These are phyloP conservation scores for Spinibarbus caldwelli DNA, from an alignment of 2,797 vertebrate genomes.

Conservation along the genomic window DNA sequence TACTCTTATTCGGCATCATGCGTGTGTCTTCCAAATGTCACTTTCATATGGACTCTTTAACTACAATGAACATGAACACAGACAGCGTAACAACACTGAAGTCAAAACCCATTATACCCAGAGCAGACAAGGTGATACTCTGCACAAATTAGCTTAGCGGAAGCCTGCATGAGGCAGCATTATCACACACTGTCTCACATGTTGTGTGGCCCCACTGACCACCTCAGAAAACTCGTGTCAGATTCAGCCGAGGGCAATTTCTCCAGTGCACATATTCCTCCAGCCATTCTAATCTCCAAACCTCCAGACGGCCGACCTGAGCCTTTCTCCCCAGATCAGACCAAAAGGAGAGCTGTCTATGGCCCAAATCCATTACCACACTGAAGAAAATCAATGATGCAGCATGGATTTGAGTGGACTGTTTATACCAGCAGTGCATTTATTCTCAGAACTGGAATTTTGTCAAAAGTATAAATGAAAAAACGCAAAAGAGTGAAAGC, in stretches of 20 bases:
- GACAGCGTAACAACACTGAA: conserved; percentile 28
- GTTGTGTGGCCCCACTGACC: neutral
- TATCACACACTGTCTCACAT: neutral
- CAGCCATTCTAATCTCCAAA: conserved; percentile 18
- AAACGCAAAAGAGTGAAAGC: neutral
- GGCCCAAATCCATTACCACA: conserved; percentile 28
- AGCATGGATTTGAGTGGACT: conserved; percentile 20
- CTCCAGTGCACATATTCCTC: neutral
- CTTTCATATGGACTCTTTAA: conserved; percentile 34
- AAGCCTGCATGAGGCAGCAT: conserved; percentile 21
- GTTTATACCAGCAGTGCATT: conserved; percentile 5
- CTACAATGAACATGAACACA: conserved; percentile 13
- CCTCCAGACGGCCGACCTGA: neutral
- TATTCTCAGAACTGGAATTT: conserved; percentile 15
- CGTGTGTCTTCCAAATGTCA: conserved; percentile 34
- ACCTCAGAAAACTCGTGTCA: neutral
- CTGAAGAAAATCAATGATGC: conserved; percentile 30
- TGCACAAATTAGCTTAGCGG: neutral
- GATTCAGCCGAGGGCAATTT: neutral
- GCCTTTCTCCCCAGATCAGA: conserved; percentile 21
- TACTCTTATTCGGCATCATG: conserved; percentile 2
- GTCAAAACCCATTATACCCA: conserved; percentile 24
- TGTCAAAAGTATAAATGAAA: neutral
- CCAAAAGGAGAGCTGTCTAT: neutral
- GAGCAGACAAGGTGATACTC: neutral